Base-by-base conservation (phyloP, 2,797 vertebrate genomes). In the Cirrhinus molitorella region DNA sequence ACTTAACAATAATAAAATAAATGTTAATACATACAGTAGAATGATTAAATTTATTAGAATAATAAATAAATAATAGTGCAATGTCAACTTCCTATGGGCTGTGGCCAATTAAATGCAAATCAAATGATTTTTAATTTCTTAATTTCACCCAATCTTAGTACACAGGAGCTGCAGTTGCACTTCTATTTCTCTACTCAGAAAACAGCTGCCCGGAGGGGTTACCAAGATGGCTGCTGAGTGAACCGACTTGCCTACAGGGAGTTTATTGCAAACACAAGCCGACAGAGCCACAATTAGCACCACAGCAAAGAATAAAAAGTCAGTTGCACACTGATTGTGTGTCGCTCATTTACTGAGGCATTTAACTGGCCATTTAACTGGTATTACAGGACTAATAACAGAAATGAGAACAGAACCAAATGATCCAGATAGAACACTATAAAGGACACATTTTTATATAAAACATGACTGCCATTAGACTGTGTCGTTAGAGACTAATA, bases 391-490 rank as follows among this genome's bases (percentile, higher is more conserved):
- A 76, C 63, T 83, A 67, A 83, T 83, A 76, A 76, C 72, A 83
- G 37, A 59, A 83, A 83, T 59, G 72, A 76, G 72, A 67, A 66
- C 61, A 53, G 47, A 83, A 67, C 25, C 73, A 57, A 83, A 83
- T 83, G 61, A 31, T 68, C 61, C 73, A 40, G 34, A 76, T 13
- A 75, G 72, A 76, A 57, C 14, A 11, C 34, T 31, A 68, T 68
- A 68, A 83, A 76, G 37, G 49, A 83, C 73, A 68, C 49, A 23
- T 83, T 83, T 74, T 47, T 66, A 66, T 75, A 68, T 76, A 83
- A 83, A 83, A 83, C 72, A 83, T 83, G 61, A 83, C 81, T 75
- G 57, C 68, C 47, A 40, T 83, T 67, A 57, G 23, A 47, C 21
- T 55, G 57, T 66, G 72, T 23, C 63, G 3, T 76, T 76, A 67